Conservation (phyloP, 2,797 vertebrate genomes). For the Aplochiton taeniatus region DNA sequence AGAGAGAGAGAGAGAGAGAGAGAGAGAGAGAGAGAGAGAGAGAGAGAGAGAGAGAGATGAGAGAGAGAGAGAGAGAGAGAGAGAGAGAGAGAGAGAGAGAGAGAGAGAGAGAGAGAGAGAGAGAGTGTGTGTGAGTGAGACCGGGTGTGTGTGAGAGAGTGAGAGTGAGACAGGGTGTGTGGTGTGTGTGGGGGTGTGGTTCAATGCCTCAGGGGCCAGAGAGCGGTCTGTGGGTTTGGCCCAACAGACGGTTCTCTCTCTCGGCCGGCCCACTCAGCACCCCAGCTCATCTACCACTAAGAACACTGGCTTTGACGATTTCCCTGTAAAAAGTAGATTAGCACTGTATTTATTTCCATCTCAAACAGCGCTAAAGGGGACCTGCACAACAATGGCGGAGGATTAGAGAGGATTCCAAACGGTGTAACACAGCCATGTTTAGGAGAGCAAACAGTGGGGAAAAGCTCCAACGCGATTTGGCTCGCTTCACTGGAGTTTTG, state of each 20-base stretch:
- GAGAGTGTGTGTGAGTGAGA: too few species aligned
- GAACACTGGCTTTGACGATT: neutral
- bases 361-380: constrained; percentile 39
- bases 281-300: neutral
- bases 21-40: neutral
- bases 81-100: too few species aligned
- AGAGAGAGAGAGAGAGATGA: too few species aligned
- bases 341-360: constrained; percentile 32
- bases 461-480: constrained; percentile 38
- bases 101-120: too few species aligned
- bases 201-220: constrained; percentile 34
- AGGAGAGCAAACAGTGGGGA: constrained; percentile 28
- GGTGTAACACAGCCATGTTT: constrained; percentile 27
- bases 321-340: constrained; percentile 26
- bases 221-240: constrained; percentile 14
- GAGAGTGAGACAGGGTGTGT: neutral
- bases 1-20: neutral
- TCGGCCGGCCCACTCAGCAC: constrained; percentile 40
- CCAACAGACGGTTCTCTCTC: constrained; percentile 57
- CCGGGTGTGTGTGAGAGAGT: constrained; percentile 1
- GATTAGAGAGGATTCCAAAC: constrained; percentile 63
- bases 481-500: constrained; percentile 27
- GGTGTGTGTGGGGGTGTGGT: neutral
- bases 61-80: too few species aligned
- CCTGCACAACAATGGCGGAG: constrained; percentile 40